A percentile compares a stretch with the other conserved stretches of the same genome.
These are phyloP conservation scores for Pseudomyrmex gracilis DNA, from an alignment of 1,140 invertebrate species.

Conservation along the genomic window DNA sequence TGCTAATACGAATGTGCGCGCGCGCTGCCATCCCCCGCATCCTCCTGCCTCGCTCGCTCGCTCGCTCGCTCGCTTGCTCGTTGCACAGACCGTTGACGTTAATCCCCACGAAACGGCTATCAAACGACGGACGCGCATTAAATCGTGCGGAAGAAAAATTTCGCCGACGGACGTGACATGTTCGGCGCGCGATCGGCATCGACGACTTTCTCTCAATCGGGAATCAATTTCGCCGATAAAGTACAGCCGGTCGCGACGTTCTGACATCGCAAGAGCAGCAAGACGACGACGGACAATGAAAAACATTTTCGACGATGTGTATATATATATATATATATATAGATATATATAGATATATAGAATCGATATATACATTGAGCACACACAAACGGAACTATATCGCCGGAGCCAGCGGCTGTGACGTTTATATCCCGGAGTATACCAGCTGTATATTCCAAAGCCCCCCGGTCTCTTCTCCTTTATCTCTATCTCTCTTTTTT, in stretches of 20 bases:
- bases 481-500: slow-evolving; percentile 17
- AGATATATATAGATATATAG: no score
- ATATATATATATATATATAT: no score
- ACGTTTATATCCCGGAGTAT: slow-evolving; percentile 22
- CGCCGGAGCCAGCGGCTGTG: slow-evolving; percentile 9
- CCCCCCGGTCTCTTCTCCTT: slow-evolving; percentile 1
- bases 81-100: slow-evolving; percentile 23
- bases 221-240: slow-evolving; percentile 58
- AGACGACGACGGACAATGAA: slow-evolving; percentile 31
- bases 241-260: slow-evolving; percentile 28
- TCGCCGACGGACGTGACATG: background rate
- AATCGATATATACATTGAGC: no score
- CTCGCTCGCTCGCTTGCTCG: background rate
- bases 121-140: slow-evolving; percentile 10
- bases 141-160: slow-evolving; percentile 46
- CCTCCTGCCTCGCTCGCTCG: no score
- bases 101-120: slow-evolving; percentile 28
- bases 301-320: slow-evolving; percentile 42
- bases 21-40: background rate
- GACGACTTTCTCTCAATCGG: slow-evolving; percentile 39
- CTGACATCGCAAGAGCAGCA: slow-evolving; percentile 13
- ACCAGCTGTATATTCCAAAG: background rate
- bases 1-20: slow-evolving; percentile 39
- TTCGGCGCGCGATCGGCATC: background rate
- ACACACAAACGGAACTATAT: background rate